phyloP scores from a whole-genome alignment of 2,113 vertebrate genomes.

The Petrocephalus microphthalmus region DNA sequence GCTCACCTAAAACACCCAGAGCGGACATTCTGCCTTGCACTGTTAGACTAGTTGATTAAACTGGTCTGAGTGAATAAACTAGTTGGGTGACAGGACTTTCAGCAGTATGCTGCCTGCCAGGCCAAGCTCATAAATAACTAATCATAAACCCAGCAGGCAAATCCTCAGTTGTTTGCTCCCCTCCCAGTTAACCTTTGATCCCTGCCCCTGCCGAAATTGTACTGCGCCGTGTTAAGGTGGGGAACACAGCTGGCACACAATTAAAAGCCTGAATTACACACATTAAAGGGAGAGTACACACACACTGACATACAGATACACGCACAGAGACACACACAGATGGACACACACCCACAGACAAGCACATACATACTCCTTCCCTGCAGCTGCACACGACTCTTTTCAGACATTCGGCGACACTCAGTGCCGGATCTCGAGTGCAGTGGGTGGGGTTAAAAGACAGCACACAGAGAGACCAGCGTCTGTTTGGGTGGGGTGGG shows the following conservation, averaged over 20 bases:
- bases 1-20: not conserved
- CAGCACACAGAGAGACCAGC: slow-evolving; percentile 22
- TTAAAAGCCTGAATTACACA: not conserved
- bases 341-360: not conserved
- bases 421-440: slow-evolving; percentile 29
- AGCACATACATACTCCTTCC: slow-evolving; percentile 20
- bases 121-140: slow-evolving; percentile 6
- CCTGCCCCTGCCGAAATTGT: not conserved
- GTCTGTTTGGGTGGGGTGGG: not conserved
- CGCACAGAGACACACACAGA: too few relatives aligned
- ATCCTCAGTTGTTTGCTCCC: not conserved
- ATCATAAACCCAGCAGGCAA: not conserved
- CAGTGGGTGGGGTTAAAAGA: slow-evolving; percentile 14
- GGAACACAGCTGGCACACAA: not conserved
- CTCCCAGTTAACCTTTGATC: not conserved
- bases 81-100: not conserved
- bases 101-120: not conserved
- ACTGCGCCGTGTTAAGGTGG: not conserved
- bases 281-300: not conserved
- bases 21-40: not conserved
- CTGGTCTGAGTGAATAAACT: not conserved
- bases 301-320: too few relatives aligned
- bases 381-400: slow-evolving; percentile 43
- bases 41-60: not conserved
- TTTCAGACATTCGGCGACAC: slow-evolving; percentile 50